Percentiles rank a stretch among this genome's conserved stretches.
phyloP scores from a whole-genome alignment of 2,888 invertebrate species.

The Rhodophaea formosa region DNA sequence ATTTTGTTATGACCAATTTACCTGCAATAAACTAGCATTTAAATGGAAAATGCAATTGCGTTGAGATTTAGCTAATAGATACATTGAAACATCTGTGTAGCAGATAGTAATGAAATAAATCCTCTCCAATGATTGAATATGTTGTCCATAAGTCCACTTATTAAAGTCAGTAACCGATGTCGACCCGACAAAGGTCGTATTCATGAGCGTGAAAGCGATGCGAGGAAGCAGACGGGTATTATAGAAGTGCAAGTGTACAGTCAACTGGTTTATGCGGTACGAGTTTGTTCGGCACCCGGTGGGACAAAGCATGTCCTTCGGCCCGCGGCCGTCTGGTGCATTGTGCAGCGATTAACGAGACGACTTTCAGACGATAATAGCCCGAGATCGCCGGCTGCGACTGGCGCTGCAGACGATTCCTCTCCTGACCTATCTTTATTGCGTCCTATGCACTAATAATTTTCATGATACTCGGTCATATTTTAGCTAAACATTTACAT shows the following conservation, averaged over 20 bases:
- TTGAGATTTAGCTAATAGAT: no score
- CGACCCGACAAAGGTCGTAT: conserved; percentile 41
- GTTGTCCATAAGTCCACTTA: conserved; percentile 30
- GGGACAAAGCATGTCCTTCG: conserved; percentile 63
- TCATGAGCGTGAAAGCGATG: conserved; percentile 48
- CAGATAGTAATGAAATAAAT: no score
- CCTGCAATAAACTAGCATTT: no score
- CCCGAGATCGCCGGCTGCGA: conserved; percentile 5
- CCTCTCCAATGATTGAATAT: no score
- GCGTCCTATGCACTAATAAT: no score
- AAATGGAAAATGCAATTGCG: no score
- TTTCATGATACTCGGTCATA: no score
- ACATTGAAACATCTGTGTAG: no score
- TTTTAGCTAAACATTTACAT: no score
- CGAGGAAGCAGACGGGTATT: conserved; percentile 41
- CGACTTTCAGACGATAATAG: conserved; percentile 40
- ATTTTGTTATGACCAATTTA: neutral
- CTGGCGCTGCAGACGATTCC: conserved; percentile 1
- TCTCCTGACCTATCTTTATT: neutral
- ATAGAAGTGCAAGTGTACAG: conserved; percentile 62
- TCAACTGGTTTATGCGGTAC: conserved; percentile 58
- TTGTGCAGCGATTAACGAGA: conserved; percentile 45
- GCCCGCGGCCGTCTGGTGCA: conserved; percentile 51
- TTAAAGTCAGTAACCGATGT: conserved; percentile 32
- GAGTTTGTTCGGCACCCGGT: conserved; percentile 31